Evolutionary conservation across 2,888 invertebrate genomes (phyloP), one percentile per base, ranked within the genome.

Genomic region (Macrosiphum euphorbiae): DNA sequence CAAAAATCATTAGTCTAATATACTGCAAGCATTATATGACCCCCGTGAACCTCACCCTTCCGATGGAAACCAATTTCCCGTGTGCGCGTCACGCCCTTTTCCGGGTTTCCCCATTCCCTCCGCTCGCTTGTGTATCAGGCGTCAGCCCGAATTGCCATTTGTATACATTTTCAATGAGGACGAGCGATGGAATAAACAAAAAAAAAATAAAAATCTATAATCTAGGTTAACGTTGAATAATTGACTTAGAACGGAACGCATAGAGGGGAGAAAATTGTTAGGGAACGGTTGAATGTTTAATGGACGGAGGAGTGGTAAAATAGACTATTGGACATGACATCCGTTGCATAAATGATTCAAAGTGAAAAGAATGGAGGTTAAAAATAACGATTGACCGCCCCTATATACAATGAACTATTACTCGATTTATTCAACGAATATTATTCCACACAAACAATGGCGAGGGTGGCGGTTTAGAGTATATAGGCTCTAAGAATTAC

Each of bases 51-150:
- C 93, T 94, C 90, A 86, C 93, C 93, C 90, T 90, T 94, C 84
- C 89, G 84, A 93, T 44, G 28, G 58, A 90, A 94, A 94, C 93
- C 93, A 90, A 94, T 94, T 94, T 94, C 93, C 93, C 93, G 89
- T 93, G 55, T 50, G 58, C 55, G 55, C 47, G 24, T 86, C 93
- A 90, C 93, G 90, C 93, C 93, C 86, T 94, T 90, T 93, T 86
- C 61, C 90, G 35, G 93, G 58, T 52, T 13, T 24, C 78, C 92
- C 55, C n/a, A 58, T n/a, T 13, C 78, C 78, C 67, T 47, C 67
- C 50, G n/a, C 10, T 8, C 87, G 10, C n/a, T 44, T 4, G 78
- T 35, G 35, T 86, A 44, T 86, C 55, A 13, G 78, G 67, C 61
- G 67, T 78, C 88, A 88, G 87, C 88, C 88, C 50, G 67, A 67